Evolutionary conservation across 2,797 vertebrate species (phyloP).

Genomic region (Neosalanx taihuensis): DNA sequence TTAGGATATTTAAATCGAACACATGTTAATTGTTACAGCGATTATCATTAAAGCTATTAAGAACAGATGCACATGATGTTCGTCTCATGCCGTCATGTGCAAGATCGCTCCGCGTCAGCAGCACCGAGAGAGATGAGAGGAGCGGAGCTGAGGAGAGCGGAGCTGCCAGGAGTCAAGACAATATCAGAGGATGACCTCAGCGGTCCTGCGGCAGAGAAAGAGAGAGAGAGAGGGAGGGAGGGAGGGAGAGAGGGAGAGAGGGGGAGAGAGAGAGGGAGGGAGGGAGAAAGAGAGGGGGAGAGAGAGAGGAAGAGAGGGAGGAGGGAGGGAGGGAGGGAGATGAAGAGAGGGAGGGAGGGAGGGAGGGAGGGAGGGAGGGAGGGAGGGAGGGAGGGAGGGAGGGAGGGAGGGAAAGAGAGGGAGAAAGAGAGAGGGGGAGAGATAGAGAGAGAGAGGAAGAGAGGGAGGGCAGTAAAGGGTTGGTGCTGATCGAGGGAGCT

Average conservation of each 20-base stretch:
- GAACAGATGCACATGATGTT: not conserved
- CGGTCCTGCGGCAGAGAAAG: conserved; percentile 51
- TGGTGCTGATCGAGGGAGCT: conserved; percentile 23
- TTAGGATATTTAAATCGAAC: no score
- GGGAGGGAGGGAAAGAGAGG: not conserved
- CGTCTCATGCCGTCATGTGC: not conserved
- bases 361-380: conserved; percentile 3
- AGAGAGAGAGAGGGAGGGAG: not conserved
- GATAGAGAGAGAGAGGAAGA: not conserved
- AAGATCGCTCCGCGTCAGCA: not conserved
- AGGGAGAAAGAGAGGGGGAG: no score
- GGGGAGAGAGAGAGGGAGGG: not conserved
- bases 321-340: not conserved
- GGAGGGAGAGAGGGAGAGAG: no score
- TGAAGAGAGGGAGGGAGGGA: conserved; percentile 23
- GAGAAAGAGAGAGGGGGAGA: not conserved
- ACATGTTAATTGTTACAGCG: no score
- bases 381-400: not conserved
- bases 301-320: not conserved
- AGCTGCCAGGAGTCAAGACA: not conserved
- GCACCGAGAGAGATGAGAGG: not conserved
- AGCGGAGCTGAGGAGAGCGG: not conserved
- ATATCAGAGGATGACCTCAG: conserved; percentile 51
- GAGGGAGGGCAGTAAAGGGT: not conserved
- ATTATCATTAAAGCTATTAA: not conserved